Percentiles rank a stretch among this genome's conserved stretches.
Conservation (phyloP, 1,140 invertebrate species). For the Atta colombica region DNA sequence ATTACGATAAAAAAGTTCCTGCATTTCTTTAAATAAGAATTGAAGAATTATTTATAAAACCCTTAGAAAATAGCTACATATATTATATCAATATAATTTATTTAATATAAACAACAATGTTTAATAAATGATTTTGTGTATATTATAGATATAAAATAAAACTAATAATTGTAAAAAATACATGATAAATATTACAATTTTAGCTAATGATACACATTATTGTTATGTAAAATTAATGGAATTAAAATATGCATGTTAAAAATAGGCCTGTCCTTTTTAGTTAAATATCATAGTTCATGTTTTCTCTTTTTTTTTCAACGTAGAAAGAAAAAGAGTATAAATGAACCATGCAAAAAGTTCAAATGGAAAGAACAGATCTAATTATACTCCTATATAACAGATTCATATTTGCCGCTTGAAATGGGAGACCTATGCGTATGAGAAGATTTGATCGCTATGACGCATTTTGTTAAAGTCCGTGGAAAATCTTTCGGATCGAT, state of each 20-base stretch:
- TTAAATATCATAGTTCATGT: no score
- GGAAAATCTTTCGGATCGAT: background rate
- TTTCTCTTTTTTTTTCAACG: no score
- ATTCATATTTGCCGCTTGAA: no score
- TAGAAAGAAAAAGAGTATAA: no score
- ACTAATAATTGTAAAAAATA: background rate
- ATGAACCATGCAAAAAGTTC: no score
- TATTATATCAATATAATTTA: background rate
- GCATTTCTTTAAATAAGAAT: background rate
- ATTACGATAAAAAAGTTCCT: background rate
- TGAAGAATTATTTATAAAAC: no score
- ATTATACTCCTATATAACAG: no score
- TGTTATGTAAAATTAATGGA: background rate
- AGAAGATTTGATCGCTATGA: no score
- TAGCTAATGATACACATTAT: background rate
- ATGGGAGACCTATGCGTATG: no score
- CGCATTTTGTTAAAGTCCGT: background rate
- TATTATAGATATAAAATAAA: background rate
- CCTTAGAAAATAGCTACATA: background rate
- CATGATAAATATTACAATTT: background rate
- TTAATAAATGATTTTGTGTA: background rate
- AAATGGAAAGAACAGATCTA: no score
- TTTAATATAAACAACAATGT: background rate
- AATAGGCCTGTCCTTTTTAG: no score
- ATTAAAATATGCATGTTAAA: background rate